phyloP scores from a whole-genome alignment of 2,888 invertebrate species.

The Cephus pulcher region DNA sequence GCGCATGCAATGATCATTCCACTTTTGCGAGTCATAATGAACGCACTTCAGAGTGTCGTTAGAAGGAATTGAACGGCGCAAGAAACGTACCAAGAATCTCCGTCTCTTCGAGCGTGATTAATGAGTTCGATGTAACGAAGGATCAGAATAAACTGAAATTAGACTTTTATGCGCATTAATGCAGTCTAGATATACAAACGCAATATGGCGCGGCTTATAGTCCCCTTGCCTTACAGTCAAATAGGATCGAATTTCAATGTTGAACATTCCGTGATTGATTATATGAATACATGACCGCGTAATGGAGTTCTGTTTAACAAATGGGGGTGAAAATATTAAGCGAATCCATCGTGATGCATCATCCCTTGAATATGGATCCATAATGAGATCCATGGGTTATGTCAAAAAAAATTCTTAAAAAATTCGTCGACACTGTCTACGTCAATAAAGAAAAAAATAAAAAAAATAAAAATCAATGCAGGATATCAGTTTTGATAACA shows the following conservation, averaged over 20 bases:
- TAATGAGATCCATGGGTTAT: background rate
- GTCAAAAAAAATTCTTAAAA: slow-evolving; percentile 15
- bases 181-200: slow-evolving; percentile 17
- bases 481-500: background rate
- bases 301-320: slow-evolving; percentile 42
- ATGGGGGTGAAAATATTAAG: slow-evolving; percentile 10
- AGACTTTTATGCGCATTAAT: slow-evolving; percentile 56
- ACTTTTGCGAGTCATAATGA: background rate
- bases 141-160: slow-evolving; percentile 56
- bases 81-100: slow-evolving; percentile 10
- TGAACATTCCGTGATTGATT: slow-evolving; percentile 57
- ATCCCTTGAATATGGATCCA: background rate
- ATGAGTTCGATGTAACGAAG: slow-evolving; percentile 52
- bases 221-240: slow-evolving; percentile 39
- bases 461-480: background rate
- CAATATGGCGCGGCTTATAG: background rate
- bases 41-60: background rate
- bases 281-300: slow-evolving; percentile 47
- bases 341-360: background rate
- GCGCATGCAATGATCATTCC: background rate
- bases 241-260: slow-evolving; percentile 56
- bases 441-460: background rate
- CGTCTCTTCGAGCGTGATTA: slow-evolving; percentile 16
- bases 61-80: slow-evolving; percentile 1
- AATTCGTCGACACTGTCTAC: background rate